Conservation (phyloP, 2,797 vertebrate species). For the Acipenser ruthenus region DNA sequence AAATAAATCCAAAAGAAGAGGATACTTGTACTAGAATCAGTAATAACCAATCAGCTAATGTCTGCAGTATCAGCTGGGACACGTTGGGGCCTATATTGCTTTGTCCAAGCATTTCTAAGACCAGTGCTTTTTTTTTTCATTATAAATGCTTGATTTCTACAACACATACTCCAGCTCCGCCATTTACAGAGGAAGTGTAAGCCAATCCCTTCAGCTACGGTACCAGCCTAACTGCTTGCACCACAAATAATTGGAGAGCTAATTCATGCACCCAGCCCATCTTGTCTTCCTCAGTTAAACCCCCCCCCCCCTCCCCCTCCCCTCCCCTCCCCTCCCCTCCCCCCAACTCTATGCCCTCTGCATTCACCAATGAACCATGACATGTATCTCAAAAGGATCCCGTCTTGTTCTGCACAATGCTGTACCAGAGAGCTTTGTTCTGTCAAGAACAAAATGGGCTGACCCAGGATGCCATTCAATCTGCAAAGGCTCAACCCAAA, state of each 20-base stretch:
- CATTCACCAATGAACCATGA: slow-evolving; percentile 12
- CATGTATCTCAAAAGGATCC: slow-evolving; percentile 5
- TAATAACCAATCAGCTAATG: no score
- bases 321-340: background rate
- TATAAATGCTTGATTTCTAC: no score
- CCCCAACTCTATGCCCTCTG: slow-evolving; percentile 3
- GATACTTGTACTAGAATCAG: no score
- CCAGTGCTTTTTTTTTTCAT: no score
- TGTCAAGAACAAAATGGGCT: slow-evolving; percentile 8
- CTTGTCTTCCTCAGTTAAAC: slow-evolving; percentile 13
- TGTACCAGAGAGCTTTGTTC: slow-evolving; percentile 15
- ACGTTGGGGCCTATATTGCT: no score
- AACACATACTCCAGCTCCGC: background rate
- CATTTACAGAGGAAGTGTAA: background rate
- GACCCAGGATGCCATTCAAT: slow-evolving; percentile 16
- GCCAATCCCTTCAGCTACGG: slow-evolving; percentile 42
- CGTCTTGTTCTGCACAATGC: slow-evolving; percentile 8
- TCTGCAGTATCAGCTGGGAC: no score
- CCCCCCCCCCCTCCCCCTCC: background rate
- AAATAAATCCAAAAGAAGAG: no score
- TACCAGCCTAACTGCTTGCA: slow-evolving; percentile 45
- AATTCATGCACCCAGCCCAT: slow-evolving; percentile 26
- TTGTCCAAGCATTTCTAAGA: no score
- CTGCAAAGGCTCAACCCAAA: slow-evolving; percentile 9
- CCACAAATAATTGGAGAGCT: slow-evolving; percentile 46